A percentile compares a stretch with the other conserved stretches of the same genome.
Evolutionary conservation across 2,113 vertebrate species (phyloP).

Genomic region (Myanophis thanlyinensis): DNA sequence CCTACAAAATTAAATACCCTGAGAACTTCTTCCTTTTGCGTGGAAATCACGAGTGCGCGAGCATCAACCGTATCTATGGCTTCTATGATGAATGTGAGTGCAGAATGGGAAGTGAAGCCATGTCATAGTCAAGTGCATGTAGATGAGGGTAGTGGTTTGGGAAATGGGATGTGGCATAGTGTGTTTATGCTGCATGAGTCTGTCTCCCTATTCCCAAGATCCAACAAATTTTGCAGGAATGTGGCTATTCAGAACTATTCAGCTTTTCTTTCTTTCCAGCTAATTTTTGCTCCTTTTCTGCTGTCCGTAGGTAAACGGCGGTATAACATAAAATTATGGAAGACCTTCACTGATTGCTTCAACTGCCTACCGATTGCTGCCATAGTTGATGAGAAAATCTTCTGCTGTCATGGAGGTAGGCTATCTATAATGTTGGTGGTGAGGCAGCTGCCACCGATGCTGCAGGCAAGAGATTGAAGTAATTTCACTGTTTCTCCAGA

Average conservation of each 20-base stretch:
- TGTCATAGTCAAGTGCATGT: background rate
- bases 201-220: background rate
- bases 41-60: slow-evolving; percentile 96
- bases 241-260: background rate
- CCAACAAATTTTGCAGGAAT: background rate
- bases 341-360: slow-evolving; percentile 98
- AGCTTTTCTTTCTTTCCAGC: background rate
- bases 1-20: slow-evolving; percentile 87
- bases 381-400: slow-evolving; percentile 98
- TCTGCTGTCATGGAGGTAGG: slow-evolving; percentile 97
- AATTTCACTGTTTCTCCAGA: background rate
- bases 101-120: background rate
- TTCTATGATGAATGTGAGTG: slow-evolving; percentile 96
- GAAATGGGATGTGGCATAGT: background rate
- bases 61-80: slow-evolving; percentile 98
- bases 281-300: background rate
- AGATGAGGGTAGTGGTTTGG: background rate
- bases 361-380: slow-evolving; percentile 96
- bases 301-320: slow-evolving; percentile 85
- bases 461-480: background rate
- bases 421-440: background rate
- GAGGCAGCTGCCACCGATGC: background rate
- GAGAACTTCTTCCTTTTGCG: slow-evolving; percentile 96
- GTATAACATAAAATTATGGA: slow-evolving; percentile 99
- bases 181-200: background rate